A percentile compares a stretch with the other conserved stretches of the same genome.
phyloP scores from a whole-genome alignment of 2,797 vertebrate genomes.

The Aeoliscus strigatus region DNA sequence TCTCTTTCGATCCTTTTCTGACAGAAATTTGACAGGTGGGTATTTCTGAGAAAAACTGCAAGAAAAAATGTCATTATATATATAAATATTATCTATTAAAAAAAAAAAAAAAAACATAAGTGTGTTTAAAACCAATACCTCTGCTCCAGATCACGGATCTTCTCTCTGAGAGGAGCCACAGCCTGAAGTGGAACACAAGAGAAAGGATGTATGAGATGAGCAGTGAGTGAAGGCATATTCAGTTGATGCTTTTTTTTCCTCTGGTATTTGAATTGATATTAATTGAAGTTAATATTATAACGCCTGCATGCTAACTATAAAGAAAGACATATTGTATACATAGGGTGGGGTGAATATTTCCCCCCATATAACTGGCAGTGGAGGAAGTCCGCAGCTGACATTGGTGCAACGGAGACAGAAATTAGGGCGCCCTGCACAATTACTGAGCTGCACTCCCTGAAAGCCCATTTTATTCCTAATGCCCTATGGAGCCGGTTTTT shows the following conservation, averaged over 20 bases:
- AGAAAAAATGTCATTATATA: constrained; percentile 10
- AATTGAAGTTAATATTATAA: background rate
- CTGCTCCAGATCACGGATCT: constrained; percentile 94
- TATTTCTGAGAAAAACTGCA: constrained; percentile 94
- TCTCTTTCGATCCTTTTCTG: constrained; percentile 97
- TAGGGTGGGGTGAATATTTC: too few relatives aligned
- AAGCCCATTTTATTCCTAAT: too few relatives aligned
- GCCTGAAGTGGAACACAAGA: constrained; percentile 71
- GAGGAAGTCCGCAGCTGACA: too few relatives aligned
- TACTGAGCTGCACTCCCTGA: too few relatives aligned
- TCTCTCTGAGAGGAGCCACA: constrained; percentile 90
- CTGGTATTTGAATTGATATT: background rate
- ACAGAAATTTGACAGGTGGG: constrained; percentile 96
- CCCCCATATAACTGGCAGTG: too few relatives aligned
- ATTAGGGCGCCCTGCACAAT: too few relatives aligned
- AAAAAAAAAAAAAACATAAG: background rate
- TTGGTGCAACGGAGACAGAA: too few relatives aligned
- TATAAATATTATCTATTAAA: background rate
- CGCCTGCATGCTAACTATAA: background rate
- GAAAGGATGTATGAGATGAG: background rate
- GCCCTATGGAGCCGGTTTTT: too few relatives aligned
- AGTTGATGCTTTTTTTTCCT: background rate
- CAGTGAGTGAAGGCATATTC: constrained; percentile 1
- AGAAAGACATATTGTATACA: too few relatives aligned
- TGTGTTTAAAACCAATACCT: constrained; percentile 70